Evolutionary conservation across 2,888 invertebrate species (phyloP).

Genomic region (Nesidiocoris tenuis): DNA sequence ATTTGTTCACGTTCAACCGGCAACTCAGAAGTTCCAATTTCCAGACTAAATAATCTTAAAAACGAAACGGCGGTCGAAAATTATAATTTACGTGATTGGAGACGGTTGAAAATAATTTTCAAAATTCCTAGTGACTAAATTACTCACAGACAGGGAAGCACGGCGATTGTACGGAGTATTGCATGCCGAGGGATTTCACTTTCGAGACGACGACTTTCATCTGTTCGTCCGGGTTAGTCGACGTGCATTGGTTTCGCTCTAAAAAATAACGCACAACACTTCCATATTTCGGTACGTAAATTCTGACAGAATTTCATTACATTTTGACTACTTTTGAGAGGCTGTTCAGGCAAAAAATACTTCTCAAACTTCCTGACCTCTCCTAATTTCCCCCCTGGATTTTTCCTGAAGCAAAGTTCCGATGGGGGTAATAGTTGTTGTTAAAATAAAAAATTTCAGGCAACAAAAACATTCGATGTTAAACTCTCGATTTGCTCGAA

Average conservation of each 20-base stretch:
- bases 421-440: background rate
- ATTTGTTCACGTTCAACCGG: constrained; percentile 67
- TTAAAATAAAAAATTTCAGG: background rate
- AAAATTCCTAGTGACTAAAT: constrained; percentile 1
- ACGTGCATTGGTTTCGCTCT: constrained; percentile 60
- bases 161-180: constrained; percentile 77
- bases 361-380: background rate
- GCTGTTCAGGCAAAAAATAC: no score
- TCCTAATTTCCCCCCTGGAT: background rate
- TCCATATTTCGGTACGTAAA: no score
- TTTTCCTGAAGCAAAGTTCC: background rate
- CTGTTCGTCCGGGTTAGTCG: constrained; percentile 58
- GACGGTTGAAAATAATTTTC: background rate
- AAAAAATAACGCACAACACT: no score
- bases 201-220: constrained; percentile 72
- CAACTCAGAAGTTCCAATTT: constrained; percentile 77
- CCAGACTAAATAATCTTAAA: constrained; percentile 72
- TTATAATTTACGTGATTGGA: background rate
- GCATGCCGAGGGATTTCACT: constrained; percentile 71
- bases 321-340: no score
- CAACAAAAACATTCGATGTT: no score
- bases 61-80: background rate
- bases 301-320: no score
- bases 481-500: background rate
- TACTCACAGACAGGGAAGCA: constrained; percentile 82